Evolutionary conservation across 2,888 invertebrate species (phyloP).

Genomic region (Cheilosia vernalis): DNA sequence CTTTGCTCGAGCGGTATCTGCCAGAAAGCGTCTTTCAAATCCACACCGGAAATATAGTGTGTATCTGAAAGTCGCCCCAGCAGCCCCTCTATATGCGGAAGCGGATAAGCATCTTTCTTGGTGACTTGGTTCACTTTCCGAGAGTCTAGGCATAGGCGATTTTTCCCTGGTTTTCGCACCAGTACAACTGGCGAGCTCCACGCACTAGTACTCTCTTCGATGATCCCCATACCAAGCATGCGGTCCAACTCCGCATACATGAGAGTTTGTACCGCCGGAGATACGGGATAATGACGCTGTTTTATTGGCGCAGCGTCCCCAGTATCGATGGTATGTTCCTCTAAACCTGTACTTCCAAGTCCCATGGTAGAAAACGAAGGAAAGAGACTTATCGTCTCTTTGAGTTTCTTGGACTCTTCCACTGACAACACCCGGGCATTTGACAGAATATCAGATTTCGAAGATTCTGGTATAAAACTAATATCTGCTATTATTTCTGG

Average conservation of each 20-base stretch:
- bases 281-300: constrained; percentile 55
- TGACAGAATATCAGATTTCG: not conserved
- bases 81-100: constrained; percentile 67
- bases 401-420: constrained; percentile 3
- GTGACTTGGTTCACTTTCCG: constrained; percentile 78
- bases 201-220: constrained; percentile 69
- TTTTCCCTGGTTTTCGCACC: constrained; percentile 76
- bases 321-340: constrained; percentile 62
- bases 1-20: not conserved
- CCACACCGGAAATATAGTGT: constrained; percentile 36
- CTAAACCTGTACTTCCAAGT: constrained; percentile 59
- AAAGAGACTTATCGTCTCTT: constrained; percentile 22
- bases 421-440: constrained; percentile 15
- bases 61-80: constrained; percentile 37
- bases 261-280: constrained; percentile 62
- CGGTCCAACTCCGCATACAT: too few species aligned
- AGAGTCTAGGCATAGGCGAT: constrained; percentile 78
- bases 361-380: constrained; percentile 57
- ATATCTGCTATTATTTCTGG: constrained; percentile 1
- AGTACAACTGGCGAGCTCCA: constrained; percentile 78
- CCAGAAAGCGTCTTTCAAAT: not conserved
- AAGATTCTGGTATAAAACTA: too few species aligned
- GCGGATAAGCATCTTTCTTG: not conserved
- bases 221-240: too few species aligned
- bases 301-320: too few species aligned